These are phyloP conservation scores for Marmota monax DNA, from an alignment of 2,113 vertebrate species.

Conservation along the genomic window DNA sequence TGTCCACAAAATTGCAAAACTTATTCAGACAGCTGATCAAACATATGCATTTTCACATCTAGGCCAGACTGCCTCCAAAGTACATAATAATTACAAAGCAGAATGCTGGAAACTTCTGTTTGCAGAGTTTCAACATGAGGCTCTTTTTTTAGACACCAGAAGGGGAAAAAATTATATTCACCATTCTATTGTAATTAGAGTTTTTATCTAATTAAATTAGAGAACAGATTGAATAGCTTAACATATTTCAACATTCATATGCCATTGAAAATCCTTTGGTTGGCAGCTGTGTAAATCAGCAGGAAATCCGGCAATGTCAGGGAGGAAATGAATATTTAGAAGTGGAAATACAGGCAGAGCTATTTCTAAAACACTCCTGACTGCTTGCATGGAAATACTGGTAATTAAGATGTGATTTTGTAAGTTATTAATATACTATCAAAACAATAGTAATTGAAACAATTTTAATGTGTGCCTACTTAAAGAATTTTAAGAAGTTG, in stretches of 20 bases:
- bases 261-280: conserved; percentile 59
- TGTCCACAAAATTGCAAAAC: background rate
- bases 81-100: background rate
- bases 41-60: background rate
- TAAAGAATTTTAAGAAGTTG: background rate
- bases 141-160: conserved; percentile 56
- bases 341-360: conserved; percentile 57
- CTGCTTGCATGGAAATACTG: background rate
- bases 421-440: conserved; percentile 10
- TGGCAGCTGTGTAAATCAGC: conserved; percentile 72
- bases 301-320: conserved; percentile 56
- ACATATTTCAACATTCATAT: conserved; percentile 64
- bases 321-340: conserved; percentile 66
- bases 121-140: background rate
- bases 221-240: conserved; percentile 75
- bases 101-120: background rate
- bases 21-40: conserved; percentile 5
- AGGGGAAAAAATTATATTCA: conserved; percentile 65
- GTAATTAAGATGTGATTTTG: conserved; percentile 41
- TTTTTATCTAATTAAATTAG: conserved; percentile 75
- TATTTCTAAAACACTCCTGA: conserved; percentile 59
- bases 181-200: conserved; percentile 64
- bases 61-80: conserved; percentile 5
- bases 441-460: conserved; percentile 43
- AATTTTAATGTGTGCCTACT: background rate